A percentile compares a stretch with the other conserved stretches of the same genome.
phyloP scores from a whole-genome alignment of 1,140 invertebrate species.

The Latrodectus geometricus region DNA sequence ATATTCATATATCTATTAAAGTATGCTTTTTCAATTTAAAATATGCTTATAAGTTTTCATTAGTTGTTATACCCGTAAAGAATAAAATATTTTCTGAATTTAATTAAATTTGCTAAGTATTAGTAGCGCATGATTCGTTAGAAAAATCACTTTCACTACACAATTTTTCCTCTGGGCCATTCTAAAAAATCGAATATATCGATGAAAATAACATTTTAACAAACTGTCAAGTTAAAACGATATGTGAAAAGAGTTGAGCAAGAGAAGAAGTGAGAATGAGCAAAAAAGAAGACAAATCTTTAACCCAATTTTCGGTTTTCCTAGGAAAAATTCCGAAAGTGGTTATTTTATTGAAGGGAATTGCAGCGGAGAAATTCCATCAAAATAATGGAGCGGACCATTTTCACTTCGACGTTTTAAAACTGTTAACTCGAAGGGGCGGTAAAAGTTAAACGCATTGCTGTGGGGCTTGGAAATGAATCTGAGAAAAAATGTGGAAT shows the following conservation, averaged over 20 bases:
- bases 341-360: constrained; percentile 1
- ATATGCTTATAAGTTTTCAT: no score
- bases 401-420: background rate
- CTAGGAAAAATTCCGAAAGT: background rate
- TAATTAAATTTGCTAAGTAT: background rate
- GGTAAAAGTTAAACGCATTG: background rate
- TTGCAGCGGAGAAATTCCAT: background rate
- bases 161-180: background rate
- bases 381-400: background rate
- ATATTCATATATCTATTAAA: no score
- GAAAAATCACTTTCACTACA: background rate
- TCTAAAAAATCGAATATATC: background rate
- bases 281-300: background rate
- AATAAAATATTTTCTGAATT: background rate
- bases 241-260: background rate
- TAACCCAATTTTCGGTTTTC: background rate
- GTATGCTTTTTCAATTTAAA: no score
- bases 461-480: no score
- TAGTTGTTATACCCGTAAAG: no score
- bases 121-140: background rate
- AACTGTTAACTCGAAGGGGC: background rate
- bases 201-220: background rate
- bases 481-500: no score
- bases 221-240: background rate
- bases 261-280: no score